Evolutionary conservation across 2,113 vertebrate genomes (phyloP), one percentile per base, ranked within the genome.

Genomic region (Marmota flaviventris): DNA sequence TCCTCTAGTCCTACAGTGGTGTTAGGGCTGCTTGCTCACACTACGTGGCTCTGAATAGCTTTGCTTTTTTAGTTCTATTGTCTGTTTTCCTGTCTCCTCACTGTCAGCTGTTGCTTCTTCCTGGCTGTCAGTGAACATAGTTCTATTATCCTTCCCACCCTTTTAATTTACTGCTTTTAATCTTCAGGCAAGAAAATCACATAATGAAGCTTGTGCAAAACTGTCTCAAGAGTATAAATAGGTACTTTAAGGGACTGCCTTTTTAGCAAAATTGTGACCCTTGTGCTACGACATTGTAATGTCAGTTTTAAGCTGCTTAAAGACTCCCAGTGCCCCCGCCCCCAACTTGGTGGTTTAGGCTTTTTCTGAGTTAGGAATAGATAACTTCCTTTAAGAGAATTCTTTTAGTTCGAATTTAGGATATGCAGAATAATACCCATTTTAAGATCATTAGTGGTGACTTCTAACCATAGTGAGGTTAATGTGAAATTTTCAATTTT

Each of bases 161-260:
- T 93, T 91, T 97, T 93, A 90, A 97, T 96, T 92, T 95, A 95
- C 83, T 92, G 94, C 95, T 97, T 93, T 85, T 95, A 96, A 91
- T 96, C 90, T 95, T 45, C 81, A 45, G 39, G 61, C 91, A 85
- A 94, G 90, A 91, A 91, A 96, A 86, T 75, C 89, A 76, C 95
- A 93, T 72, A 95, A 92, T 92, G 77, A 96, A 90, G 86, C 51
- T 79, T 93, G 56, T 87, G 63, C 48, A 95, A 90, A 97, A 94
- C 89, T 94, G 61, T 91, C 95, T 96, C 72, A 39, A 78, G 90
- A 89, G 85, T 85, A 78, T 91, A 77, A 95, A 90, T 92, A 86
- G 88, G 78, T 90, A 85, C 81, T 96, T 93, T 51, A 77, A 97
- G 76, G 89, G 81, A 92, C 45, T 93, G 58, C 65, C 42, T 76